Evolutionary conservation across 2,797 vertebrate species (phyloP), one percentile per base, ranked within the genome.

Genomic region (Eupleurogrammus muticus): DNA sequence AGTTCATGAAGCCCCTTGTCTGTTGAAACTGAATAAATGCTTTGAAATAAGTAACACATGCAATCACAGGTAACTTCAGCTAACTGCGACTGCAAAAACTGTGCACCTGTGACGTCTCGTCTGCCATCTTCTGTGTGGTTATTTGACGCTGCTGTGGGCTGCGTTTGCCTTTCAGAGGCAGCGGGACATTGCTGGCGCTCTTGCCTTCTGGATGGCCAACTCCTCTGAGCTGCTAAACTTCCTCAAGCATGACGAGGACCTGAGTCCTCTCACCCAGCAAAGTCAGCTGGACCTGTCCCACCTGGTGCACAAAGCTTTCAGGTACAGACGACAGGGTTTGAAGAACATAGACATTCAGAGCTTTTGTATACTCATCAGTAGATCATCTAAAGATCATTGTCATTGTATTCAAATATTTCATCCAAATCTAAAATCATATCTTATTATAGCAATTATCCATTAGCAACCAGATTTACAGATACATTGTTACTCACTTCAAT

Each of bases 181-280:
- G 93, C 96, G 94, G 90, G 93, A 92, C 75, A 95, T 95, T 20
- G 93, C 94, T 1, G 95, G 96, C 1, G 94, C 96, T 6, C 95
- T 98, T 52, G 95, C 95, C 73, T 99, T 99, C 88, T 99, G 97
- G 96, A 95, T 97, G 96, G 95, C 97, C 75, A 99, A 99, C 80
- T 91, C 95, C 21, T 97, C 97, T 2, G 97, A 99, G 74, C 92
- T 98, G 20, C 92, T 98, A 55, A 97, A 97, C 90, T 98, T 99
- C 82, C 80, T 98, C 65, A 96, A 96, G 83, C 95, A 95, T 56
- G 97, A 99, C 88, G 79, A 91, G 52, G 95, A 97, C 58, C 95
- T 98, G 5, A 90, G 94, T 52, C 90, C 88, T 9, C 88, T 97
- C 76, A 98, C 97, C 0, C 70, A 91, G 79, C 95, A 96, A 16